Percentiles rank a stretch among this genome's conserved stretches.
phyloP scores from a whole-genome alignment of 2,888 invertebrate genomes.

The Patella depressa region DNA sequence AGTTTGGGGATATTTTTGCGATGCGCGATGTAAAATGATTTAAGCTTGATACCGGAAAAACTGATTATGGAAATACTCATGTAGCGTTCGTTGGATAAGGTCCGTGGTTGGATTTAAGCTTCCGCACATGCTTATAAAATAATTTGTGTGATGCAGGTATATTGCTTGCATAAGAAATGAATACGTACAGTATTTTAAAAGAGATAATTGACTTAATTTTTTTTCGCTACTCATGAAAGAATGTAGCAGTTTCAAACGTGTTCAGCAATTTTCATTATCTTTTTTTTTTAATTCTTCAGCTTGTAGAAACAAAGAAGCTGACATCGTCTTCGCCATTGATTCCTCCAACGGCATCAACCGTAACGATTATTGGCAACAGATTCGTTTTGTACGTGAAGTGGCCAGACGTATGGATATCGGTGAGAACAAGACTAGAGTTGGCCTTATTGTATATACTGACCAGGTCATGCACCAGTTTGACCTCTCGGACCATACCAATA shows the following conservation, averaged over 20 bases:
- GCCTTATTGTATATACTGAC: conserved; percentile 56
- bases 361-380: conserved; percentile 55
- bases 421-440: conserved; percentile 50
- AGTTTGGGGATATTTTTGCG: no score
- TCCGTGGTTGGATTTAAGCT: no score
- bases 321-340: conserved; percentile 59
- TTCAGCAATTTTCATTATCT: not conserved
- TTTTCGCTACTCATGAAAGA: no score
- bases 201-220: no score
- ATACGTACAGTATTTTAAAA: no score
- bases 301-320: conserved; percentile 47
- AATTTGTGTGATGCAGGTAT: no score
- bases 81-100: no score
- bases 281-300: conserved; percentile 37
- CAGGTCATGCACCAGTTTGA: conserved; percentile 50
- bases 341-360: conserved; percentile 54
- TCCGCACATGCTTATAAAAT: no score
- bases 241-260: not conserved
- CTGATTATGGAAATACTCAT: no score
- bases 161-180: no score
- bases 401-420: conserved; percentile 51
- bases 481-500: conserved; percentile 42
- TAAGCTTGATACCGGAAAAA: no score
- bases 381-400: conserved; percentile 56
- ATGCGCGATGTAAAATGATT: no score